Base-by-base conservation (phyloP, 37 sponge, comb jelly and placozoan genomes). In the Corticium candelabrum region DNA sequence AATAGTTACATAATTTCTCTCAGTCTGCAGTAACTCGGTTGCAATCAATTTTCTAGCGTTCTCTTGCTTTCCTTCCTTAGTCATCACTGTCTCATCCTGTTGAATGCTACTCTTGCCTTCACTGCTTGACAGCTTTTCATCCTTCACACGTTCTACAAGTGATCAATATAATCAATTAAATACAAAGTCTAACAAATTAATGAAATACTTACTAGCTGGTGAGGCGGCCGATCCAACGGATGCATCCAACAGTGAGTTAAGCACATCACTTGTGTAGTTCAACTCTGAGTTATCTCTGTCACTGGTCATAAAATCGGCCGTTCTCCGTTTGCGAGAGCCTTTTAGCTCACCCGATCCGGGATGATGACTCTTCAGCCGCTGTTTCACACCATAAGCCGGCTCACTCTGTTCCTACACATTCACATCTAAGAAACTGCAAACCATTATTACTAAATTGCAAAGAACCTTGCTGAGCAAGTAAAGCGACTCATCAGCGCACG, bases 401-500 rank as follows among this genome's bases (percentile, higher is more conserved):
- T 5, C 3, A 80, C n/a, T 21, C 11, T 40, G 34, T 37, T 5
- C 3, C 3, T 3, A 77, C 30, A 50, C 81, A 80, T 2, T 38
- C 74, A 34, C 81, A 40, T 31, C 43, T 11, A 75, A 76, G 27
- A 76, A 7, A 78, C 29, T 29, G 33, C 7, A n/a, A 69, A 40
- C n/a, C 67, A 31, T 21, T 32, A 1, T 5, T 80, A 39, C 27
- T 2, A 76, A n/a, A 43, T 27, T 21, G 7, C 34, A 31, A 21
- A n/a, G n/a, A n/a, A 11, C 30, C 39, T 78, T 50, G 3, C 77
- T 79, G 2, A 80, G 75, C 3, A 38, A 79, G 80, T 94, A 94
- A 41, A 94, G 80, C 35, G 80, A 40, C 40, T 91, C 96, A 76
- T 94, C 96, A 62, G 90, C 93, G 41, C 96, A 92, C 4, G 96